Conservation (phyloP, 2,797 vertebrate genomes). For the Ctenopoma kingsleyae region DNA sequence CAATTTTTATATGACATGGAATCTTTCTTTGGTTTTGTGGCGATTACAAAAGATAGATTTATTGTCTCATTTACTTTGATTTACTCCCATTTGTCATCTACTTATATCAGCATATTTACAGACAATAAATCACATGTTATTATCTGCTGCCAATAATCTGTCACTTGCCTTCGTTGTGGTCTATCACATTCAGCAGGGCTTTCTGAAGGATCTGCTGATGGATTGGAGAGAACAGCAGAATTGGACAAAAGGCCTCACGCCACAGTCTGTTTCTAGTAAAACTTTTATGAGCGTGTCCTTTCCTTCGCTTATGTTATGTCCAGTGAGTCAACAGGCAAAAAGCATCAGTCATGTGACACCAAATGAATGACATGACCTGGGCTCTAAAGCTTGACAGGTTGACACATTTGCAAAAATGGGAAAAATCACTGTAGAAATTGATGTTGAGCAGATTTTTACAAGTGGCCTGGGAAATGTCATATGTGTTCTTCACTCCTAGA, state of each 20-base stretch:
- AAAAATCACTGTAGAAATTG: conserved; percentile 20
- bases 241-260: conserved; percentile 38
- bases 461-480: conserved; percentile 43
- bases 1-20: conserved; percentile 18
- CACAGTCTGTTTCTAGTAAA: conserved; percentile 56
- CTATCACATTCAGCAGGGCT: conserved; percentile 30
- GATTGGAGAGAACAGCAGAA: conserved; percentile 40
- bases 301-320: conserved; percentile 49
- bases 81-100: conserved; percentile 26
- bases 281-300: conserved; percentile 54
- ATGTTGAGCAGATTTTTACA: conserved; percentile 47
- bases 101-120: conserved; percentile 6
- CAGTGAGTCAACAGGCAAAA: conserved; percentile 53
- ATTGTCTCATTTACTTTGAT: conserved; percentile 33
- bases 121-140: conserved; percentile 3
- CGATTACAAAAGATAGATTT: conserved; percentile 22
- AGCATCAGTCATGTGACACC: conserved; percentile 50
- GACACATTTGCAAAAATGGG: conserved; percentile 32
- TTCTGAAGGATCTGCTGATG: conserved; percentile 27
- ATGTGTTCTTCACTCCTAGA: conserved; percentile 27
- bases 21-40: conserved; percentile 16
- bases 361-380: conserved; percentile 27
- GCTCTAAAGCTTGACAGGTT: conserved; percentile 30
- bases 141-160: conserved; percentile 33
- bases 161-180: conserved; percentile 17